Conservation (phyloP, 2,113 vertebrate species). For the Pampusana beccarii region DNA sequence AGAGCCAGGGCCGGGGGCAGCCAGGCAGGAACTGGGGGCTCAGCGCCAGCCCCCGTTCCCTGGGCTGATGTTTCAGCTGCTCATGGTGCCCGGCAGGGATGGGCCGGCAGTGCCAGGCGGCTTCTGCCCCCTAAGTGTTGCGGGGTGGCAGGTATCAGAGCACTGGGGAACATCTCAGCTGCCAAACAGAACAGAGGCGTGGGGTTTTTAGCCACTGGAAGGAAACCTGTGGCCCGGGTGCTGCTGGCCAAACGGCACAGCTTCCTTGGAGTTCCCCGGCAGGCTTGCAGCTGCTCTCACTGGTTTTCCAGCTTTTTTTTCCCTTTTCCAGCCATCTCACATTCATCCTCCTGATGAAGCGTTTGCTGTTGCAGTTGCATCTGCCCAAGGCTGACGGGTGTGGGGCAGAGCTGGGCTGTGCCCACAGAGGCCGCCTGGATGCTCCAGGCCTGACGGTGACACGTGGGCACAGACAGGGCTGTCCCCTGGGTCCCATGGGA, state of each 20-base stretch:
- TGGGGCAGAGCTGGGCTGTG: not conserved
- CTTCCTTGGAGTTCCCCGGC: not conserved
- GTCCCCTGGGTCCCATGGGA: not conserved
- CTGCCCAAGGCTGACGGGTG: not conserved
- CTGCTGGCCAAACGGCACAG: not conserved
- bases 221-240: accelerated
- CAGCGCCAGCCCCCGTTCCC: accelerated
- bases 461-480: not conserved
- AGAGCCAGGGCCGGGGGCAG: not conserved
- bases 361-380: accelerated
- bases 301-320: not conserved
- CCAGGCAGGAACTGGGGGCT: not conserved
- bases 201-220: not conserved
- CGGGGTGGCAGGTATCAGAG: not conserved
- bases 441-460: not conserved
- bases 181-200: not conserved
- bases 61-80: not conserved
- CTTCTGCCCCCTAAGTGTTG: not conserved
- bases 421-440: accelerated
- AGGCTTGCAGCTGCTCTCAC: not conserved
- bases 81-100: not conserved
- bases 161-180: not conserved
- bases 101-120: accelerated
- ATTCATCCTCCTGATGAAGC: not conserved
- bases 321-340: not conserved